Evolutionary conservation across 2,888 invertebrate genomes (phyloP).

Genomic region (Phortica magna): DNA sequence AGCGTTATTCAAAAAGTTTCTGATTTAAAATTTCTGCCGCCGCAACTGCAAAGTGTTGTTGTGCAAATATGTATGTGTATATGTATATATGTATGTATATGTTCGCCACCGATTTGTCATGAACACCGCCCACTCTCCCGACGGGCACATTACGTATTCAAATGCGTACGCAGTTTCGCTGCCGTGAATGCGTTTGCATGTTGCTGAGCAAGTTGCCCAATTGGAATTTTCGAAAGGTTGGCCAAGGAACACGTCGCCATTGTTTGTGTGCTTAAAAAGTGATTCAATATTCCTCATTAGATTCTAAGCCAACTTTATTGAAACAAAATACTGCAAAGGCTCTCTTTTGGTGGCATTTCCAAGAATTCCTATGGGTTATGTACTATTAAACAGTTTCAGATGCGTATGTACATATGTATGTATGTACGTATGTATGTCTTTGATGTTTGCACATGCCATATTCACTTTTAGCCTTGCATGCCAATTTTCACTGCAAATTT

Average conservation of each 20-base stretch:
- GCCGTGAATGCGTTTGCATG: background rate
- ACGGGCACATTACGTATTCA: slow-evolving; percentile 38
- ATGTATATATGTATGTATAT: background rate
- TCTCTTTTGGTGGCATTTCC: background rate
- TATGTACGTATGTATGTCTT: background rate
- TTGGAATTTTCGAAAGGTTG: background rate
- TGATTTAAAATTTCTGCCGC: background rate
- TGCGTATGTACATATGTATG: background rate
- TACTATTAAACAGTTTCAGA: background rate
- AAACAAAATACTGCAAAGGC: background rate
- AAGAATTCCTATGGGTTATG: background rate
- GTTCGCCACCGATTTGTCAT: slow-evolving; percentile 8
- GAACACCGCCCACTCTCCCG: slow-evolving; percentile 48
- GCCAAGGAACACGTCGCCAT: no score
- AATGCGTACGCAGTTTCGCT: slow-evolving; percentile 13
- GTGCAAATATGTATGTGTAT: slow-evolving; percentile 16
- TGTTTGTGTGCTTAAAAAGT: no score
- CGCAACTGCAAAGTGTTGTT: slow-evolving; percentile 2
- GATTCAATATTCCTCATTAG: no score
- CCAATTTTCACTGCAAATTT: slow-evolving; percentile 66
- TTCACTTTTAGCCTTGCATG: slow-evolving; percentile 21
- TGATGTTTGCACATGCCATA: slow-evolving; percentile 12
- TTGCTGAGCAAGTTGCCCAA: background rate
- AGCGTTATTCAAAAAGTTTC: no score
- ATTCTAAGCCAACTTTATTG: background rate